phyloP scores from a whole-genome alignment of 2,888 invertebrate genomes.

The Drosophila ustulata region DNA sequence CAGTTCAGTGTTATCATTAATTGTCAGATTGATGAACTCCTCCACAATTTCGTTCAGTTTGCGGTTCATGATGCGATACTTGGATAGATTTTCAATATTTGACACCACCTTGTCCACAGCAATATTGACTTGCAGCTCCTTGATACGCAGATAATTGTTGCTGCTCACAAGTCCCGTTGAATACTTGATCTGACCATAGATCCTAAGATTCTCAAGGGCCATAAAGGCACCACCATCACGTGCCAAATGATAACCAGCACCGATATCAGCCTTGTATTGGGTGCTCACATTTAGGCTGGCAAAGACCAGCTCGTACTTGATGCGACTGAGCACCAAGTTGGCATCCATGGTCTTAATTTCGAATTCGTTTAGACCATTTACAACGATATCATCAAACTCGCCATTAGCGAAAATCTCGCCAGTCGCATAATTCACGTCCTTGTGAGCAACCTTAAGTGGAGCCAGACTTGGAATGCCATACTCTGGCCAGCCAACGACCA shows the following conservation, averaged over 20 bases:
- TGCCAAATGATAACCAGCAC: constrained; percentile 42
- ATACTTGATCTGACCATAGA: constrained; percentile 71
- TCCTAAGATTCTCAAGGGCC: constrained; percentile 64
- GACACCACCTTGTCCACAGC: constrained; percentile 73
- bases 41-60: constrained; percentile 80
- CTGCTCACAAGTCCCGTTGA: constrained; percentile 54
- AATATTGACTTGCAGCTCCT: constrained; percentile 62
- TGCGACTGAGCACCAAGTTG: constrained; percentile 57
- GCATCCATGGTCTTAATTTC: constrained; percentile 59
- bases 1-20: constrained; percentile 80
- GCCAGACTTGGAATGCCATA: constrained; percentile 78
- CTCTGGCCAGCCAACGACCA: constrained; percentile 74
- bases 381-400: constrained; percentile 55
- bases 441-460: constrained; percentile 61
- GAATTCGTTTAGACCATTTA: constrained; percentile 76
- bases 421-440: constrained; percentile 49
- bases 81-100: constrained; percentile 75
- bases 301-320: constrained; percentile 67
- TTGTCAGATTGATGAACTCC: constrained; percentile 71
- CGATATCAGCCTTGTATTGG: constrained; percentile 66
- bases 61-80: constrained; percentile 69
- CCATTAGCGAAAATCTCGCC: constrained; percentile 52
- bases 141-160: constrained; percentile 58
- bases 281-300: constrained; percentile 63
- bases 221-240: constrained; percentile 75